Conservation (phyloP, 2,113 vertebrate genomes). For the Poeciliopsis turrubarensis region DNA sequence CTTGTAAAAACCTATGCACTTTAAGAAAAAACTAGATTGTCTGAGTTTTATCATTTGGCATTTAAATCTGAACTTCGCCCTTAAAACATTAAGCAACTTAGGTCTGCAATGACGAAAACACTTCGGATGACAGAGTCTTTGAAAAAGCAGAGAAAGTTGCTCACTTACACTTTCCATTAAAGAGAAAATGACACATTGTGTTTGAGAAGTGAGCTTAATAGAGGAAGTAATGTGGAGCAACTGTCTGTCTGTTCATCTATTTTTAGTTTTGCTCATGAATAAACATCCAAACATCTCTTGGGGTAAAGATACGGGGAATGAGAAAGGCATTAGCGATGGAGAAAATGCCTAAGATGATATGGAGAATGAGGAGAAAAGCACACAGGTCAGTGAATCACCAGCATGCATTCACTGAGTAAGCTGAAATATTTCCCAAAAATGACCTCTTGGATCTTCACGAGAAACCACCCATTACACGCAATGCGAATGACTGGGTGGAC, state of each 20-base stretch:
- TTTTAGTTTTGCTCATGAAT: slow-evolving; percentile 32
- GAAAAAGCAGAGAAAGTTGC: slow-evolving; percentile 17
- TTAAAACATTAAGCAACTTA: slow-evolving; percentile 1
- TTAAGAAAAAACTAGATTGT: background rate
- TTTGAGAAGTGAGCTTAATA: slow-evolving; percentile 14
- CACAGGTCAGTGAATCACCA: slow-evolving; percentile 45
- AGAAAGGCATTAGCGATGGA: slow-evolving; percentile 46
- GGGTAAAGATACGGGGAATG: slow-evolving; percentile 31
- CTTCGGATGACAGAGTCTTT: slow-evolving; percentile 14
- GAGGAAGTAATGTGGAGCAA: background rate
- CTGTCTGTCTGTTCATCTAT: background rate
- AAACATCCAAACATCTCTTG: slow-evolving; percentile 35
- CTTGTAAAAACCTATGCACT: too few species aligned
- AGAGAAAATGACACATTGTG: slow-evolving; percentile 25
- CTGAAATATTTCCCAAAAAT: slow-evolving; percentile 13
- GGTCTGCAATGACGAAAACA: background rate
- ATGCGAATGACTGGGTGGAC: slow-evolving; percentile 16
- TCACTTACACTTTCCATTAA: slow-evolving; percentile 25
- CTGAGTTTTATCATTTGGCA: background rate
- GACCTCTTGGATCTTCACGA: slow-evolving; percentile 6
- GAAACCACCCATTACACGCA: background rate
- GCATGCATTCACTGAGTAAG: slow-evolving; percentile 27
- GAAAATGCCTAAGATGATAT: slow-evolving; percentile 23
- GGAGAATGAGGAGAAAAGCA: slow-evolving; percentile 20
- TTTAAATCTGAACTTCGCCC: background rate